A percentile compares a stretch with the other conserved stretches of the same genome.
These are phyloP conservation scores for Micronycteris hirsuta DNA, from an alignment of 2,113 vertebrate species.

Conservation along the genomic window DNA sequence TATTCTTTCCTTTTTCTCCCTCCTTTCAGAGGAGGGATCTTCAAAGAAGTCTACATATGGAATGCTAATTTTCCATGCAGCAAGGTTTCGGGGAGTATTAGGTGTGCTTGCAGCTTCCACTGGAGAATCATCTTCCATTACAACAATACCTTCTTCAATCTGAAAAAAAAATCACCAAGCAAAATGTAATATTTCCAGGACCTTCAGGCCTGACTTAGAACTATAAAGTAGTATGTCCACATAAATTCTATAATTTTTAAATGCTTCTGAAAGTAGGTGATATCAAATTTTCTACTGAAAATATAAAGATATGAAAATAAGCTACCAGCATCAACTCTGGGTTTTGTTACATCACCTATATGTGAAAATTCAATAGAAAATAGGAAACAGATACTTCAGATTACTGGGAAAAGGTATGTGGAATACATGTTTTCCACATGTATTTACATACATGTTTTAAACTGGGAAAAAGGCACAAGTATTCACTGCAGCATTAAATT, in stretches of 20 bases:
- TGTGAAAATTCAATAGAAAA: not conserved
- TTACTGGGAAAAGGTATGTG: not conserved
- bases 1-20: constrained; percentile 90
- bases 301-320: constrained; percentile 24
- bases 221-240: not conserved
- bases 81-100: constrained; percentile 89
- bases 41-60: constrained; percentile 92
- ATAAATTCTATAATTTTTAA: not conserved
- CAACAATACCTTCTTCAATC: constrained; percentile 96
- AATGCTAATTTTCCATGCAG: constrained; percentile 91
- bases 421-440: no score
- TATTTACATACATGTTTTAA: no score
- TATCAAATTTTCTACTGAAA: constrained; percentile 33
- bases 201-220: not conserved
- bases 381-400: not conserved
- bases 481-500: not conserved
- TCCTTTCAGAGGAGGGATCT: constrained; percentile 84
- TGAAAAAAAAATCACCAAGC: constrained; percentile 63
- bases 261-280: not conserved
- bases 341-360: not conserved
- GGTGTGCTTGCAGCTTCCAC: constrained; percentile 83
- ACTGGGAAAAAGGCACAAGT: not conserved
- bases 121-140: constrained; percentile 92
- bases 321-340: not conserved
- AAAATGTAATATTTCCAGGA: not conserved